Evolutionary conservation across 2,113 vertebrate species (phyloP).

Genomic region (Mus spicilegus): DNA sequence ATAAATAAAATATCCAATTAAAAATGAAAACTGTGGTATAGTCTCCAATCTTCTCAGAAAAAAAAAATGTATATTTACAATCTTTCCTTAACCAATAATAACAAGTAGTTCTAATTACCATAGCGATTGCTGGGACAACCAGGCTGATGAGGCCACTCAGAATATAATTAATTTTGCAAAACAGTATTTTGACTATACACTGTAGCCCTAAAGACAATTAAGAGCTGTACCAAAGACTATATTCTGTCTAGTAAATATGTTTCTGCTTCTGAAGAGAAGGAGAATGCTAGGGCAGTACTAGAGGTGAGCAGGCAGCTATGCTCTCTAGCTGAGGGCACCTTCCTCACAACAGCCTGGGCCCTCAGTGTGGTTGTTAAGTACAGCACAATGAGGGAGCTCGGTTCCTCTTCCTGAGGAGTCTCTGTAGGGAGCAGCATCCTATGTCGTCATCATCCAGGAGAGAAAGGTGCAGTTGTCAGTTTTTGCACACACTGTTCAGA

Average conservation of each 20-base stretch:
- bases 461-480: background rate
- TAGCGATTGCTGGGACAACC: background rate
- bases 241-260: background rate
- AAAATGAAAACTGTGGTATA: too few species aligned
- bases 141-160: background rate
- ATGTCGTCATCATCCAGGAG: background rate
- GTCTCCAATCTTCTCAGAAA: too few species aligned
- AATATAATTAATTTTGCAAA: conserved; percentile 4
- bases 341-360: background rate
- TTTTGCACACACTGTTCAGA: background rate
- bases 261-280: background rate
- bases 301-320: background rate
- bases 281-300: background rate
- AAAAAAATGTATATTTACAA: background rate
- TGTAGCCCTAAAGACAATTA: background rate
- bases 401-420: background rate
- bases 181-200: background rate
- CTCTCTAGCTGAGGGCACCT: background rate
- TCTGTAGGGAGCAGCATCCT: background rate
- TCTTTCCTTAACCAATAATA: background rate
- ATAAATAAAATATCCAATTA: too few species aligned
- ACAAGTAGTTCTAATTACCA: background rate
- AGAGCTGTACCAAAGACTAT: background rate
- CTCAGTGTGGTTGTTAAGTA: background rate
- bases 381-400: background rate